phyloP scores from a whole-genome alignment of 2,888 invertebrate species.

The Drosophila leonis region DNA sequence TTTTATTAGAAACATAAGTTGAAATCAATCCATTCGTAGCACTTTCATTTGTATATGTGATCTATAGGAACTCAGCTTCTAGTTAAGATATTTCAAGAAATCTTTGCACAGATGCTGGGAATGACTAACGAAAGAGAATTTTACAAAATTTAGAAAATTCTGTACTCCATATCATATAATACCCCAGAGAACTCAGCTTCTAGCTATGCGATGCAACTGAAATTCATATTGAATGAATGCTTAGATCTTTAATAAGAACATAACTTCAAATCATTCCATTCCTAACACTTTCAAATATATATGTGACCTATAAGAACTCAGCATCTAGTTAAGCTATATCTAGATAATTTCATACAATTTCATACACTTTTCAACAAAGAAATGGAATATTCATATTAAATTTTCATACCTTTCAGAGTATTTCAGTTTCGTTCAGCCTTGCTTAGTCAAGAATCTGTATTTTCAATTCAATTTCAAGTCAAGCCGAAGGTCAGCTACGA shows the following conservation, averaged over 20 bases:
- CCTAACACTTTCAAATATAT: not conserved
- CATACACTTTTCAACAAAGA: not conserved
- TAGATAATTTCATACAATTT: not conserved
- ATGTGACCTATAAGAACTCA: not conserved
- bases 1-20: not conserved
- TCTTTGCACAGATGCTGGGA: no score
- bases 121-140: no score
- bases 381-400: not conserved
- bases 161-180: not conserved
- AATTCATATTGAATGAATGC: no score
- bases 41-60: not conserved
- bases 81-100: not conserved
- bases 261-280: not conserved
- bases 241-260: not conserved
- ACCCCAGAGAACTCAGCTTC: not conserved
- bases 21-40: not conserved
- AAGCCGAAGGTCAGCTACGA: constrained; percentile 41
- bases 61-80: not conserved
- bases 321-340: not conserved
- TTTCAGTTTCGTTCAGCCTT: not conserved
- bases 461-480: constrained; percentile 1
- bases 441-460: constrained; percentile 5
- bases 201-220: not conserved
- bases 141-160: not conserved
- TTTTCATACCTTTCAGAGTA: constrained; percentile 9